Percentiles rank a stretch among this genome's conserved stretches.
These are phyloP conservation scores for Phoenicopterus ruber DNA, from an alignment of 2,113 vertebrate genomes.

Conservation along the genomic window DNA sequence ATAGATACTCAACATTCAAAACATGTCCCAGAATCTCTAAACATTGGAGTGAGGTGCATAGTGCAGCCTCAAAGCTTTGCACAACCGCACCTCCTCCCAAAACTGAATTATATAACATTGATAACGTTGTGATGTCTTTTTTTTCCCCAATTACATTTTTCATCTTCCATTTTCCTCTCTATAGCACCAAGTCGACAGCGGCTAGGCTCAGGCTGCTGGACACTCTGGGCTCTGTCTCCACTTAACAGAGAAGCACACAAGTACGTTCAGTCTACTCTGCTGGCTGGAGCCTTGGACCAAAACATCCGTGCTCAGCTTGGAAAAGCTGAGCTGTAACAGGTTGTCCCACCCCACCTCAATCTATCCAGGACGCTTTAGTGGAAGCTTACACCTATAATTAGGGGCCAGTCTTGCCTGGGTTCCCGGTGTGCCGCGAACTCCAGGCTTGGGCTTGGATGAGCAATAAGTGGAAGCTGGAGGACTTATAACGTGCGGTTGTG, in stretches of 20 bases:
- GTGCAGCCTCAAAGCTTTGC: not conserved
- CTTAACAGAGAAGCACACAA: rapidly evolving
- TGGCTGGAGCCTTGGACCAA: not conserved
- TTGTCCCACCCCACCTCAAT: not conserved
- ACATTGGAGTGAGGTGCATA: not conserved
- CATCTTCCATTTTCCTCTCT: not conserved
- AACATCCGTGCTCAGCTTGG: rapidly evolving
- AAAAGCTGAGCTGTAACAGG: not conserved
- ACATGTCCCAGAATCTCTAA: not conserved
- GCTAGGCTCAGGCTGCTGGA: not conserved
- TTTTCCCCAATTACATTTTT: not conserved
- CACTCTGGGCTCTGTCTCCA: not conserved
- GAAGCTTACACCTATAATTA: not conserved
- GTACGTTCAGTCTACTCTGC: not conserved
- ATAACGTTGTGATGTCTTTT: not conserved
- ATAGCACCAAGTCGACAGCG: not conserved
- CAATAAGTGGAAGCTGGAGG: not conserved
- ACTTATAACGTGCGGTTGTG: not conserved
- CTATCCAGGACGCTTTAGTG: not conserved
- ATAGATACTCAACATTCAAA: not conserved
- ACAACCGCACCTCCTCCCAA: not conserved
- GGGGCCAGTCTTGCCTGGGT: not conserved
- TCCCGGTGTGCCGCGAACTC: rapidly evolving
- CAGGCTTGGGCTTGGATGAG: not conserved
- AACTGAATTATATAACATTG: not conserved